Percentiles rank a stretch among this genome's conserved stretches.
phyloP scores from a whole-genome alignment of 64 coral and sea anemone species.

The Montipora capricornis region DNA sequence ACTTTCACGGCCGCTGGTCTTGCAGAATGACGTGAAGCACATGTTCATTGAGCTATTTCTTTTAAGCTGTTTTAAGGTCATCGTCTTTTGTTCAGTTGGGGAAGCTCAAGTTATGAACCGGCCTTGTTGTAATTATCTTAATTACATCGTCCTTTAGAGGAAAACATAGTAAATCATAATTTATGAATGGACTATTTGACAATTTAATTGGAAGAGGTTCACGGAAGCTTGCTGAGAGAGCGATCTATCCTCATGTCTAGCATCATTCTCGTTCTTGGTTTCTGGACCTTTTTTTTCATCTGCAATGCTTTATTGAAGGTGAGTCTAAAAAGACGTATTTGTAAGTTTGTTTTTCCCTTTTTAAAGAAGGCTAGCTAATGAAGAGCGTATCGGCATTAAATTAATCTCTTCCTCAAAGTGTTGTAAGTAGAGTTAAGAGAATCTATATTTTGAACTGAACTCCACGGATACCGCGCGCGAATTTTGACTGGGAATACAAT shows the following conservation, averaged over 20 bases:
- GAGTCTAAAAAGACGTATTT: not conserved
- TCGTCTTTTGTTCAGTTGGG: no score
- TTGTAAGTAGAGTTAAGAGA: no score
- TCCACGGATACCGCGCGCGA: no score
- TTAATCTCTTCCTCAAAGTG: no score
- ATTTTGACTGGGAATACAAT: no score
- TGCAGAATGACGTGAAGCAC: not conserved
- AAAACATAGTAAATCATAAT: not conserved
- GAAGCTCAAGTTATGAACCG: no score
- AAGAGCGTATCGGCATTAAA: no score
- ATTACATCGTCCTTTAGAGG: not conserved
- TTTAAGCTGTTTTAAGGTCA: no score
- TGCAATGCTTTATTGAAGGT: slow-evolving; percentile 73
- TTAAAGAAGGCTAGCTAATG: no score
- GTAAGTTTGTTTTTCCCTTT: not conserved
- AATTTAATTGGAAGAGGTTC: not conserved
- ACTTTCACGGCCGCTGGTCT: not conserved
- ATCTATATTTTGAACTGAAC: no score
- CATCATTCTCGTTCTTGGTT: slow-evolving; percentile 42
- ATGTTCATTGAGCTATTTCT: not conserved
- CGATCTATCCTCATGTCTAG: slow-evolving; percentile 34
- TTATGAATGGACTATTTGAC: not conserved
- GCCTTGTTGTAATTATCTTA: not conserved
- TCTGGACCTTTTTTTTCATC: slow-evolving; percentile 77
- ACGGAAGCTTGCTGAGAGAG: no score